Base-by-base conservation (phyloP, 2,113 vertebrate genomes). In the Albula glossodonta region DNA sequence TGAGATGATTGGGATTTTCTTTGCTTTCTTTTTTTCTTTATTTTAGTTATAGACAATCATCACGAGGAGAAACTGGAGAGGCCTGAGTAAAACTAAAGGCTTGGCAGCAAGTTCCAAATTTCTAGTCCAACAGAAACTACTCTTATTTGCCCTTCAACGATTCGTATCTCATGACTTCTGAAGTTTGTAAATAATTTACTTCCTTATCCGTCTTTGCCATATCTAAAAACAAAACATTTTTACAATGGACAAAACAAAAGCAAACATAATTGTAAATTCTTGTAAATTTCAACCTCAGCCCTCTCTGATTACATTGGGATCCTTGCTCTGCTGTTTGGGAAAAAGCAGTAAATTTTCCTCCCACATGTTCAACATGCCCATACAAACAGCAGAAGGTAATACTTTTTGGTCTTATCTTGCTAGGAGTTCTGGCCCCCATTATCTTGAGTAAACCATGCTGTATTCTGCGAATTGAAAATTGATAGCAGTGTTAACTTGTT, bases 401-500 rank as follows among this genome's bases (percentile, higher is more conserved):
- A 25, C 74, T 83, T 88, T 86, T 57, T 25, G 80, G 80, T 91
- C 87, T 89, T 88, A 88, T 90, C 86, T 50, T 12, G 74, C 86
- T 25, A 25, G 79, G 78, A 52, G 63, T 89, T 80, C 87, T 89
- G 84, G 66, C 84, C 66, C 22, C 83, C 22, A 81, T 87, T 91
- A 89, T 89, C 90, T 90, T 90, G 89, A 89, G 77, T 85, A 89
- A 90, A 88, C 88, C 85, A 83, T 77, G 52, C 48, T 78, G 74
- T 87, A 50, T 86, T 89, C 87, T 70, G 4, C 10, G 31, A 74
- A 56, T 80, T 25, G 56, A 74, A 84, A 13, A 82, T 84, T 78
- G 52, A 87, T 79, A 82, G 10, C 78, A 82, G 78, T 41, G 48
- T 82, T 60, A 66, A 80, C 66, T 84, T 63, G 41, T 10, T 41